Conservation (phyloP, 2,113 vertebrate species). For the Rhinolophus sinicus region DNA sequence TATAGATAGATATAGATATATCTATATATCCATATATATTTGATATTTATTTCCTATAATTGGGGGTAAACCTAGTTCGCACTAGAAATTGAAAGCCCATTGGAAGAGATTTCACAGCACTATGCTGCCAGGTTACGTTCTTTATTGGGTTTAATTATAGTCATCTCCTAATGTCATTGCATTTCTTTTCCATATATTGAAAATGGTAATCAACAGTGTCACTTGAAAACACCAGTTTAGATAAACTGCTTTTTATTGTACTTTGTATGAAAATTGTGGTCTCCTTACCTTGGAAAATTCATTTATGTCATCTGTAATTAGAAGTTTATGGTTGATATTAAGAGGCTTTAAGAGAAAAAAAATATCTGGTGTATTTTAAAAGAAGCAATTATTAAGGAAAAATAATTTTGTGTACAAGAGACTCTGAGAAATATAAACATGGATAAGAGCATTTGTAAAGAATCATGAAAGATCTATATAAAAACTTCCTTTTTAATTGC, state of each 20-base stretch:
- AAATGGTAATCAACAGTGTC: neutral
- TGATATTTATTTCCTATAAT: neutral
- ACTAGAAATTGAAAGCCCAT: neutral
- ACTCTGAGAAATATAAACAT: neutral
- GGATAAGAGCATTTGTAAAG: neutral
- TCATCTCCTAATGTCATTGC: neutral
- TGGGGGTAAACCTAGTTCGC: neutral
- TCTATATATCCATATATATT: neutral
- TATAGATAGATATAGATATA: too few species aligned
- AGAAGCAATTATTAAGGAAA: neutral
- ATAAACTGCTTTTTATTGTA: neutral
- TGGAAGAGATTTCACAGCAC: neutral
- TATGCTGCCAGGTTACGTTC: neutral
- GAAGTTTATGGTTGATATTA: neutral
- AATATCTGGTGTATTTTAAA: neutral
- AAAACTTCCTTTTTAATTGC: neutral
- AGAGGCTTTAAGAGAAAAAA: neutral
- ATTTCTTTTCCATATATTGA: neutral
- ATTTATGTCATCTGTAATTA: neutral
- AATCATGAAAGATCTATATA: neutral
- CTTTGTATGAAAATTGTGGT: neutral
- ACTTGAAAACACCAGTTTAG: constrained; percentile 15
- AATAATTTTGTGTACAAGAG: neutral
- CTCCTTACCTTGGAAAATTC: neutral
- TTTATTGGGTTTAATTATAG: neutral